Evolutionary conservation across 2,888 invertebrate species (phyloP).

Genomic region (Sicus ferrugineus): DNA sequence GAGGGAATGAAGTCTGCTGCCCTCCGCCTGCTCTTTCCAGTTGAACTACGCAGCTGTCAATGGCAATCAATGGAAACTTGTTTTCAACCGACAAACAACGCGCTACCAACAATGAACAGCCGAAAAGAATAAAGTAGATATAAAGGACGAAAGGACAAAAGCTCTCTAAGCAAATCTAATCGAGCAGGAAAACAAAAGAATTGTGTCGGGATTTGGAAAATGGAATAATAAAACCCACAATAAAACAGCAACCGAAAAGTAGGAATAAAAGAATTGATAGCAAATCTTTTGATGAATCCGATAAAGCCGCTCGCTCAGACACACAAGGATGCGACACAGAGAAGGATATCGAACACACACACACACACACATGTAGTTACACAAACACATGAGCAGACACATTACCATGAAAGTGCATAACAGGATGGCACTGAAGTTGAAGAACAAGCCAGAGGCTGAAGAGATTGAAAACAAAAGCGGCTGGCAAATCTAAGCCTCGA

Average conservation of each 20-base stretch:
- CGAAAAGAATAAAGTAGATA: slow-evolving; percentile 24
- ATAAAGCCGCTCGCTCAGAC: slow-evolving; percentile 31
- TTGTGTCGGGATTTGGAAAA: slow-evolving; percentile 18
- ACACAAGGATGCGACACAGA: too few species aligned
- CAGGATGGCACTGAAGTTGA: background rate
- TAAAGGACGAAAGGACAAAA: slow-evolving; percentile 40
- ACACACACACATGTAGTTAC: slow-evolving; percentile 7
- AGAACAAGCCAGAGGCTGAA: too few species aligned
- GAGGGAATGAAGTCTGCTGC: background rate
- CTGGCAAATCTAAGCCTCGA: background rate
- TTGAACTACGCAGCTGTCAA: slow-evolving; percentile 45
- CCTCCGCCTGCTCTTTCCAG: slow-evolving; percentile 7
- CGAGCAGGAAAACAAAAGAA: slow-evolving; percentile 46
- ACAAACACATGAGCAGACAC: background rate
- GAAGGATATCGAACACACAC: background rate
- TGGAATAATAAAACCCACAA: slow-evolving; percentile 25
- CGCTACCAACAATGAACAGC: slow-evolving; percentile 12
- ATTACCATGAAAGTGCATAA: slow-evolving; percentile 19
- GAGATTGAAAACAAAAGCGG: slow-evolving; percentile 20
- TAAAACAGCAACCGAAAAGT: background rate
- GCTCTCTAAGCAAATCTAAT: slow-evolving; percentile 48
- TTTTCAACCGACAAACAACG: slow-evolving; percentile 6
- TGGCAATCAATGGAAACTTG: slow-evolving; percentile 41
- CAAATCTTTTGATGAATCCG: slow-evolving; percentile 40
- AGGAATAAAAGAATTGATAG: slow-evolving; percentile 36